These are phyloP conservation scores for Anguilla marmorata DNA, from an alignment of 2,797 vertebrate species.

Conservation along the genomic window DNA sequence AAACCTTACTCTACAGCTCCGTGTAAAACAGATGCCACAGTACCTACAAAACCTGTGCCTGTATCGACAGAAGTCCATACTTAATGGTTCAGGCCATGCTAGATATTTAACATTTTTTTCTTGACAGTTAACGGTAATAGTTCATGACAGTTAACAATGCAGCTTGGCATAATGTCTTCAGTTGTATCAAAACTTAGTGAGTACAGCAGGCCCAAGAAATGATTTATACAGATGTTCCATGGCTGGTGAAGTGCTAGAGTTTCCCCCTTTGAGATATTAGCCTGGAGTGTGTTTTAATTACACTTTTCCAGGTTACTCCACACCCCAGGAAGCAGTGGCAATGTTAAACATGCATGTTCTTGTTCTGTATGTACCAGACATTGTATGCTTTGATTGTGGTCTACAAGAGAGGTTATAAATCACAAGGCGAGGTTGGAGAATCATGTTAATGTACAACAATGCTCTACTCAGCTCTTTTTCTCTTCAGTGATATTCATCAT, in stretches of 20 bases:
- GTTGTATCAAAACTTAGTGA: background rate
- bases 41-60: conserved; percentile 26
- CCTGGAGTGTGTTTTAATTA: conserved; percentile 60
- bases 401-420: conserved; percentile 26
- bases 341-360: conserved; percentile 59
- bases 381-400: conserved; percentile 35
- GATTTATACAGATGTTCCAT: conserved; percentile 31
- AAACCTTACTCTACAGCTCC: conserved; percentile 42
- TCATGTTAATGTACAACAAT: conserved; percentile 21
- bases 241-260: conserved; percentile 26
- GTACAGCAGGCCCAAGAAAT: background rate
- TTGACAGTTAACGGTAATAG: background rate
- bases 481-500: background rate
- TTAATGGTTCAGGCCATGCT: conserved; percentile 8
- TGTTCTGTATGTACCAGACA: conserved; percentile 59
- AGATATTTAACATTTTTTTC: background rate
- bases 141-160: background rate
- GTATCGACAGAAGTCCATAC: conserved; percentile 8
- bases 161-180: background rate
- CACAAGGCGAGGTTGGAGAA: conserved; percentile 26
- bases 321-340: conserved; percentile 51
- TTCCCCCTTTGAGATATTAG: conserved; percentile 46
- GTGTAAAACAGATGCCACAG: conserved; percentile 41
- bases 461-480: background rate
- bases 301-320: conserved; percentile 56